These are phyloP conservation scores for Idaea straminata DNA, from an alignment of 2,888 invertebrate species.

Conservation along the genomic window DNA sequence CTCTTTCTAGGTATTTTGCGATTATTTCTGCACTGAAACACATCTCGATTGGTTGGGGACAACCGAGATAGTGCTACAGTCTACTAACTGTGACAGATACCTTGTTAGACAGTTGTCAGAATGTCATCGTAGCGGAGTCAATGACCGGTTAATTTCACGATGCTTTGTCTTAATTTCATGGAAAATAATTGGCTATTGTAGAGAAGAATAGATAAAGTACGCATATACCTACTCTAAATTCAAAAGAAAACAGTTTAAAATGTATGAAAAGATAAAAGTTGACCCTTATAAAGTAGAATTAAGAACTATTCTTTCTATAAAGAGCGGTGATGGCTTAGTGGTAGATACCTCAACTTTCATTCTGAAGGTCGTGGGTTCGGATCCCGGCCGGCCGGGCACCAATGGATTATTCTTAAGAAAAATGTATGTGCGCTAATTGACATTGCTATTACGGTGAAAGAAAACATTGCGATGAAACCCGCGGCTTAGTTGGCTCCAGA, in stretches of 20 bases:
- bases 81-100: constrained; percentile 39
- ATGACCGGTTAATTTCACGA: background rate
- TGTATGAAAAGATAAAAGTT: background rate
- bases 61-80: constrained; percentile 40
- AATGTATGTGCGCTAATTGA: no score
- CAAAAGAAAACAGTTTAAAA: constrained; percentile 9
- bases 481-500: no score
- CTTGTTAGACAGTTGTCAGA: constrained; percentile 20
- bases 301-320: no score
- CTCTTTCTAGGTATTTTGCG: constrained; percentile 10
- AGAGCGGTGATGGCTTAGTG: no score
- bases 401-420: no score
- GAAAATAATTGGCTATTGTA: background rate
- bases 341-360: no score
- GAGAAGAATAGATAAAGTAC: background rate
- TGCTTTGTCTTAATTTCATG: background rate
- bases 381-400: no score
- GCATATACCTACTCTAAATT: background rate
- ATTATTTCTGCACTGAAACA: constrained; percentile 43
- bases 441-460: no score
- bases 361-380: no score
- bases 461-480: no score
- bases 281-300: no score
- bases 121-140: constrained; percentile 18
- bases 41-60: constrained; percentile 34